These are phyloP conservation scores for Saguinus imperator DNA, from an alignment of 2,113 vertebrate species.

Conservation along the genomic window DNA sequence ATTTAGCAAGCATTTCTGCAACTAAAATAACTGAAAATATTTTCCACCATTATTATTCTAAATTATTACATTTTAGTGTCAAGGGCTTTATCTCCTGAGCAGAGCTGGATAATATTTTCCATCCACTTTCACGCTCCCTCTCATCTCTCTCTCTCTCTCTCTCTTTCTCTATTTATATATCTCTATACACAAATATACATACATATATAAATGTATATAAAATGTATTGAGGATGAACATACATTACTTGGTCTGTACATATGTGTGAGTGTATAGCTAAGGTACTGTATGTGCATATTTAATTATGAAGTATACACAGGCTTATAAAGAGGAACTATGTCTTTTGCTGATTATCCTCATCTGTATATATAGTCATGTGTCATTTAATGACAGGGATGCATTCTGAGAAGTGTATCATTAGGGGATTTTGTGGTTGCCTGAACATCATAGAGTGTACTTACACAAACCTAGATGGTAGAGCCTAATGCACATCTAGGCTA, in stretches of 20 bases:
- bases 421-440: background rate
- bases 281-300: background rate
- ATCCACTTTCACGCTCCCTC: background rate
- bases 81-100: background rate
- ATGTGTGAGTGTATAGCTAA: background rate
- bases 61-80: background rate
- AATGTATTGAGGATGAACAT: no score
- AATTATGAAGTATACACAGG: background rate
- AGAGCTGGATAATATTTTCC: background rate
- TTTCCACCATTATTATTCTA: background rate
- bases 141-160: background rate
- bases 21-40: background rate
- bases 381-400: background rate
- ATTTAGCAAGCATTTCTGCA: background rate
- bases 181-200: background rate
- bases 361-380: background rate
- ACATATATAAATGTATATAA: background rate
- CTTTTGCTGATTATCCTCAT: background rate
- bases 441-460: background rate
- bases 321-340: background rate
- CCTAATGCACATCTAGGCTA: background rate
- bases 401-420: background rate
- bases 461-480: background rate
- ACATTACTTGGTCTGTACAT: no score
- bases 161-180: fast-evolving